Evolutionary conservation across 2,797 vertebrate species (phyloP), one percentile per base, ranked within the genome.

Genomic region (Alectoris magna): DNA sequence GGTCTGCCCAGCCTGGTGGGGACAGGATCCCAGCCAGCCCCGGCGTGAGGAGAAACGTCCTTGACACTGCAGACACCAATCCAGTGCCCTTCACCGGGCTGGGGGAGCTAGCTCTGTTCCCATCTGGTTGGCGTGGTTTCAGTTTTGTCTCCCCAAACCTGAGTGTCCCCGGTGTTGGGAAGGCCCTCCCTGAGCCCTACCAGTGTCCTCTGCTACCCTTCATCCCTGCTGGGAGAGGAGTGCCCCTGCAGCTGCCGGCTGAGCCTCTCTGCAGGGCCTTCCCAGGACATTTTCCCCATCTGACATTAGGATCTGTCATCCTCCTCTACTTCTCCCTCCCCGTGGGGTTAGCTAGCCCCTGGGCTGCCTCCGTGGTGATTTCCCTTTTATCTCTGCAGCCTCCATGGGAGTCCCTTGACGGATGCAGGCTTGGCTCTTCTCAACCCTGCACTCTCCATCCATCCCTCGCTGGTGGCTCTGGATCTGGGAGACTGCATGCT

Each of bases 401-500:
- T 99, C 89, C 99, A 99, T 31, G 99, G 99, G 69, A 99, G 98
- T 96, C 98, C 99, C 11, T 97, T 99, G 85, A 97, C 98, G 86
- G 99, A 99, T 58, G 98, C 98, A 0, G 99, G 99, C 56, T 95
- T 99, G 97, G 98, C 99, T 88, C 97, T 98, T 83, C 97, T 99
- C 95, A 99, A 99, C 95, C 94, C 98, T 7, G 98, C 98, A 15
- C 98, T 99, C 94, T 98, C 98, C 41, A 98, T 98, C 70, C 99
- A 99, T 96, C 99, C 99, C 3, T 97, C 98, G 1, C 98, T 99
- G 49, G 98, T 99, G 94, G 98, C 98, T 88, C 97, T 99, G 98
- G 99, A 99, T 85, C 98, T 99, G 66, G 99, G 99, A 58, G 99
- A 99, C 97, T 99, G 99, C 94, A 98, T 99, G 98, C 97, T 99